Base-by-base conservation (phyloP, 2,888 invertebrate genomes). In the Mycogona germanica region DNA sequence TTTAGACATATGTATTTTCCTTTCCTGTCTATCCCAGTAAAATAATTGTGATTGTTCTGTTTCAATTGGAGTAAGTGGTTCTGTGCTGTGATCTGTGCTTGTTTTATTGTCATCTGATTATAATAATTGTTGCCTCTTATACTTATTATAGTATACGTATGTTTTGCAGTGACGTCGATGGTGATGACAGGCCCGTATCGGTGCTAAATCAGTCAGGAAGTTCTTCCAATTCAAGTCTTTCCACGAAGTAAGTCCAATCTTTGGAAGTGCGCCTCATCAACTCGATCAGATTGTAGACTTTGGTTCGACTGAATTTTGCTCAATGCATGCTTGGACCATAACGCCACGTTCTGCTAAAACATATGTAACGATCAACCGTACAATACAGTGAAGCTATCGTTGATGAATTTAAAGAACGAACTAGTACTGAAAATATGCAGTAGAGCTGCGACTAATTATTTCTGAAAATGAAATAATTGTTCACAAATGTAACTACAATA, bases 161-260 rank as follows among this genome's bases (percentile, higher is more conserved):
- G 28, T 26, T 5, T 47, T 47, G 19, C 69, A 78, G 76, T 72
- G 81, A 82, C 72, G 79, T 77, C 67, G 81, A 82, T 66, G 75
- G 78, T 69, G 77, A 79, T 63, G 76, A 77, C 62, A 68, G 64
- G 51, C 60, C 64, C 9, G 59, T 64, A 17, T 61, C 64, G 50
- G 64, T 64, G 53, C 62, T 69, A 29, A 65, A 65, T 56, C 64
- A 76, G 67, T 80, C 80, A 61, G 79, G 80, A 62, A 81, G 81
- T 72, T 83, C 82, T 59, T 82, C 82, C 60, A 81, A 76, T 70
- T 80, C 80, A 64, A 80, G 79, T 71, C 72, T 80, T 64, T 79
- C 79, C 57, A 75, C 73, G 63, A 75, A 79, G 76, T 76, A 64
- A 21, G 48, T 54, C 38, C 14, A 21, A 14, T 37, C 14, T 19